phyloP scores from a whole-genome alignment of 2,888 invertebrate species.

The Archips xylosteana region DNA sequence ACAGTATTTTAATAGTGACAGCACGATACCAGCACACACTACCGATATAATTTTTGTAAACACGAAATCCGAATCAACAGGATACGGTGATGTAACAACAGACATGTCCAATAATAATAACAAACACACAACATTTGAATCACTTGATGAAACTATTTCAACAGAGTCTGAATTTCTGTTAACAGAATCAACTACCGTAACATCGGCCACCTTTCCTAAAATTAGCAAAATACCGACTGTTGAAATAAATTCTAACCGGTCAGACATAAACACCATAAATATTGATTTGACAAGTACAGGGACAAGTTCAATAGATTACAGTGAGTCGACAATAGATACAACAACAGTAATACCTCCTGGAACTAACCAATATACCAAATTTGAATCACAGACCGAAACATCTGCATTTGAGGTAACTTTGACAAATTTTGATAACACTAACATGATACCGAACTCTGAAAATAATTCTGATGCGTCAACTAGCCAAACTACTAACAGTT shows the following conservation, averaged over 20 bases:
- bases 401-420: neutral
- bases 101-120: neutral
- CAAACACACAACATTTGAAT: neutral
- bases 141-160: neutral
- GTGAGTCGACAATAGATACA: neutral
- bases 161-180: neutral
- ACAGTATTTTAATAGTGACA: neutral
- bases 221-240: neutral
- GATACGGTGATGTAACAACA: neutral
- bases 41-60: neutral
- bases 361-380: neutral
- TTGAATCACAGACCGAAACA: neutral
- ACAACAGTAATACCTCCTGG: neutral
- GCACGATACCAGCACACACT: neutral
- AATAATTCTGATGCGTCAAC: neutral
- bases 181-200: slow-evolving; percentile 4
- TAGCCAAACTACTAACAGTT: neutral
- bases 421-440: neutral
- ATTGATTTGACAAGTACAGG: neutral
- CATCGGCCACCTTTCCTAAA: neutral
- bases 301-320: neutral
- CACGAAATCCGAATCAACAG: neutral
- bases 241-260: neutral
- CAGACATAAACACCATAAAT: neutral
- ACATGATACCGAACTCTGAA: neutral